A percentile compares a stretch with the other conserved stretches of the same genome.
These are phyloP conservation scores for Orchesella cincta DNA, from an alignment of 1,140 invertebrate genomes.

Conservation along the genomic window DNA sequence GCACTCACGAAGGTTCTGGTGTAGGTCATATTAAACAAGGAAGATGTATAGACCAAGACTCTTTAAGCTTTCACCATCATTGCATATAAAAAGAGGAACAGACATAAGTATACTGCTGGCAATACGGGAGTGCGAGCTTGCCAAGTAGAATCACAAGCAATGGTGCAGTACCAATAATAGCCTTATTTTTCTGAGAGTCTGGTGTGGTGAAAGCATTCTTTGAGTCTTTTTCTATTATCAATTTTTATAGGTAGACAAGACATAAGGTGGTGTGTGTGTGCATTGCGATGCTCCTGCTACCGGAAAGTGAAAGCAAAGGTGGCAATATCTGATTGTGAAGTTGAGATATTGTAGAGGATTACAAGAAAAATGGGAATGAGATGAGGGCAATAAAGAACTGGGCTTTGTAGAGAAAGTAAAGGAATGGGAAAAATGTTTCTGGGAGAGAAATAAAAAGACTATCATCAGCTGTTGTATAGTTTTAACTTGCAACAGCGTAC, in stretches of 20 bases:
- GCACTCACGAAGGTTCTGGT: background rate
- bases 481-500: background rate
- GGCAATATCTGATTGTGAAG: slow-evolving; percentile 13
- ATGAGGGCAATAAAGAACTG: slow-evolving; percentile 2
- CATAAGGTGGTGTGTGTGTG: too few relatives aligned
- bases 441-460: background rate
- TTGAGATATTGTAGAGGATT: slow-evolving; percentile 17
- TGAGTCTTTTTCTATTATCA: too few relatives aligned
- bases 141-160: too few relatives aligned
- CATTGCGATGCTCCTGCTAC: too few relatives aligned
- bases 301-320: background rate
- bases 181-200: too few relatives aligned
- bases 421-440: background rate
- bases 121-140: too few relatives aligned
- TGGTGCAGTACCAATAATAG: too few relatives aligned
- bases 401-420: background rate
- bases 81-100: too few relatives aligned
- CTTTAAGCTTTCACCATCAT: too few relatives aligned
- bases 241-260: too few relatives aligned
- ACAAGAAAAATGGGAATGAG: slow-evolving; percentile 1
- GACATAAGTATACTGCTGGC: too few relatives aligned
- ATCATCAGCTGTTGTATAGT: background rate
- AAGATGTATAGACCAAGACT: background rate
- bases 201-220: too few relatives aligned
- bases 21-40: background rate